phyloP scores from a whole-genome alignment of 2,888 invertebrate genomes.

The Patella depressa region DNA sequence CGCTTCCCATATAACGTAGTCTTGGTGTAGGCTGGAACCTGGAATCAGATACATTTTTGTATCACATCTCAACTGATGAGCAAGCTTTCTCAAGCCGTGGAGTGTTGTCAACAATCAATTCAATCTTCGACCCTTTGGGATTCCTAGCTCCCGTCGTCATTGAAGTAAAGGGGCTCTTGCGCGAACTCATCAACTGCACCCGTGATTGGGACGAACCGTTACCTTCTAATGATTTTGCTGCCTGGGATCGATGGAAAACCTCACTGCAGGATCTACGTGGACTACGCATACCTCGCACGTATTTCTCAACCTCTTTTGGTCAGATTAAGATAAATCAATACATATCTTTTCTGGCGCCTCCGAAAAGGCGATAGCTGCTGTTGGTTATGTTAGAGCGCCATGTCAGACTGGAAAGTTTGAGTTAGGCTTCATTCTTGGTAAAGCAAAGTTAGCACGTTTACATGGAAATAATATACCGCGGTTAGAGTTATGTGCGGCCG shows the following conservation, averaged over 20 bases:
- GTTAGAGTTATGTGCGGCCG: constrained; percentile 27
- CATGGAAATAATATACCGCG: constrained; percentile 23
- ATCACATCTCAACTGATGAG: constrained; percentile 1
- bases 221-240: too few relatives aligned
- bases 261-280: constrained; percentile 8
- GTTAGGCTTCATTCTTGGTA: constrained; percentile 17
- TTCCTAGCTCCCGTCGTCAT: not conserved
- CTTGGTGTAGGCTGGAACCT: constrained; percentile 26
- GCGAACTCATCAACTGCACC: too few relatives aligned
- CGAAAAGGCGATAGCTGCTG: constrained; percentile 30
- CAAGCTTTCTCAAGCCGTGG: constrained; percentile 23
- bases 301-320: not conserved
- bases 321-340: not conserved
- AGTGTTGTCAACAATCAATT: constrained; percentile 22
- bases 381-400: constrained; percentile 15
- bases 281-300: constrained; percentile 21
- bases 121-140: constrained; percentile 26
- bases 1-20: constrained; percentile 19
- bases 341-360: constrained; percentile 35
- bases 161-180: too few relatives aligned
- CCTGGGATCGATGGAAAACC: constrained; percentile 21
- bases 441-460: constrained; percentile 23
- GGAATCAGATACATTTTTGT: constrained; percentile 5
- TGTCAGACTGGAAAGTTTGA: not conserved
- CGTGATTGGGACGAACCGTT: too few relatives aligned